Evolutionary conservation across 2,113 vertebrate species (phyloP), one percentile per base, ranked within the genome.

Genomic region (Xiphophorus maculatus): DNA sequence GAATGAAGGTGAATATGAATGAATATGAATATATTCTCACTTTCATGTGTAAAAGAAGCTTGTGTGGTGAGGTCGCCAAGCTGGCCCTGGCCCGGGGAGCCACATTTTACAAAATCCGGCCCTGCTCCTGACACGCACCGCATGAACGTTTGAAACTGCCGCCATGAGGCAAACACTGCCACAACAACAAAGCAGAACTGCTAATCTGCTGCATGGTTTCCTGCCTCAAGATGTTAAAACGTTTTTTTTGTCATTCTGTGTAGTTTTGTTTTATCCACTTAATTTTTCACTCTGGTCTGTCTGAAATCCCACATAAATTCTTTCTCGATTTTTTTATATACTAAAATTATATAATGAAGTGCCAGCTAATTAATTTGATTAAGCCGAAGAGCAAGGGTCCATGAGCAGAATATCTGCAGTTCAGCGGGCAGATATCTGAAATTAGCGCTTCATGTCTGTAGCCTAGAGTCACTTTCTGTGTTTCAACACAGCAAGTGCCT

Each of bases 361-460:
- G 17, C 15, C 44, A 48, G 14, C 19, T 48, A 48, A 19, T 48
- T 48, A 48, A 48, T 19, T 19, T 48, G 44, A 48, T 48, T 48
- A 48, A 48, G 44, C 44, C 44, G 6, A 19, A 48, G 44, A 48
- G 44, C 48, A 29, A 27, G 27, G 32, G 64, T 12, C 28, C 42
- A 22, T 66, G 35, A 19, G 69, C 54, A 27, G 60, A 51, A 15
- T 67, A 61, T 70, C 17, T 58, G 42, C 61, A 27, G 48, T 66
- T 35, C 51, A 65, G 29, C 58, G 6, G 62, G 68, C 66, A 66
- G 40, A 74, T 27, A 32, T 73, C n/a, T 7, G 66, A 19, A 71
- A 66, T 62, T 15, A 48, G 42, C 30, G 74, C 75, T 27, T 68
- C 67, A 60, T 63, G 35, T 63, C 6, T 80, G 63, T 60, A 28